Conservation (phyloP, 2,113 vertebrate genomes). For the Larimichthys polyactis region DNA sequence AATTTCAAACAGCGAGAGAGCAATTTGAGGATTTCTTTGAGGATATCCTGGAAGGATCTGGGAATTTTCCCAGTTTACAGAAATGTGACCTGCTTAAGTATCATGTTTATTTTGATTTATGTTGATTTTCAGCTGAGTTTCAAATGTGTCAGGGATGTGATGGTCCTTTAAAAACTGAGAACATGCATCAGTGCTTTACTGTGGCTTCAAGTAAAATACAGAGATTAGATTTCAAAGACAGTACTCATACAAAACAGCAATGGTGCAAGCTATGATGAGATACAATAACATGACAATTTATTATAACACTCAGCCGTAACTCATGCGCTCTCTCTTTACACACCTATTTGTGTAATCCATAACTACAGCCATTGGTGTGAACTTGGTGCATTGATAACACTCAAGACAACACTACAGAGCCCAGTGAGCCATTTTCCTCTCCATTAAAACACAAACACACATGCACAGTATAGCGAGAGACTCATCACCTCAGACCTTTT, state of each 20-base stretch:
- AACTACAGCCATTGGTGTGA: constrained; percentile 19
- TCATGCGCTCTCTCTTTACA: background rate
- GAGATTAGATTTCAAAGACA: constrained; percentile 16
- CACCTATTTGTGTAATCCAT: constrained; percentile 22
- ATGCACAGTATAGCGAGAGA: too few species aligned
- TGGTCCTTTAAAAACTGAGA: background rate
- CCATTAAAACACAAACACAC: background rate
- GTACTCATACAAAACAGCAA: background rate
- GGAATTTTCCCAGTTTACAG: constrained; percentile 6
- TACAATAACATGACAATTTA: background rate
- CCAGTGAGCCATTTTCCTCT: background rate
- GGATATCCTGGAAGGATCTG: constrained; percentile 23
- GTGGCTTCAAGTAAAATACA: constrained; percentile 15
- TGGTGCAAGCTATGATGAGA: background rate
- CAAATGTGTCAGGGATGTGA: background rate
- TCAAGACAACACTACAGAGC: background rate
- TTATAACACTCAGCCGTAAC: constrained; percentile 11
- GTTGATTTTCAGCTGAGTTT: background rate
- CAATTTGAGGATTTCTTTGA: constrained; percentile 30
- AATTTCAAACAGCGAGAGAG: constrained; percentile 49
- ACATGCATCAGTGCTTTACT: background rate
- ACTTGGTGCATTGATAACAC: constrained; percentile 15
- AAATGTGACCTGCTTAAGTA: background rate
- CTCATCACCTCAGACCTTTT: background rate
- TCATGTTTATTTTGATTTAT: background rate